Evolutionary conservation across 2,113 vertebrate species (phyloP).

Genomic region (Pseudolaguvia tuberculata): DNA sequence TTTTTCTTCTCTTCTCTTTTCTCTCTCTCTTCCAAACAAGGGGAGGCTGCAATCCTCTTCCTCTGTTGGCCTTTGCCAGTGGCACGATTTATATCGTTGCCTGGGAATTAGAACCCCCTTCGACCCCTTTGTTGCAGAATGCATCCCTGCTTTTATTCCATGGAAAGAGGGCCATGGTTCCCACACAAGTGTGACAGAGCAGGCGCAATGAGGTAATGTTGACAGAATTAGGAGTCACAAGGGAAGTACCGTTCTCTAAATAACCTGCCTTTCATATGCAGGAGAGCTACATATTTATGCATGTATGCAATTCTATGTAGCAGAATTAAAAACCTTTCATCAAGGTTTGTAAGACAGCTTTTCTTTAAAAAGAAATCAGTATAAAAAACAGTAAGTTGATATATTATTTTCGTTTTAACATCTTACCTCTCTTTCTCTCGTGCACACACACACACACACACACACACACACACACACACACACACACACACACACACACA

Average conservation of each 20-base stretch:
- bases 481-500: no score
- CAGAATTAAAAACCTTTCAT: not conserved
- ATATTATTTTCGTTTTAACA: no score
- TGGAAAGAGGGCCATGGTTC: constrained; percentile 29
- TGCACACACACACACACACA: no score
- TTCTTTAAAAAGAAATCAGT: constrained; percentile 1
- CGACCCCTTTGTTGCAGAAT: constrained; percentile 77
- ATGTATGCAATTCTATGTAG: not conserved
- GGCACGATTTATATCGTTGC: constrained; percentile 84
- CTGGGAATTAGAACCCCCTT: constrained; percentile 81
- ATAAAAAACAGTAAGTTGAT: no score
- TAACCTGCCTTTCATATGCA: constrained; percentile 21
- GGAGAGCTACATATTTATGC: constrained; percentile 8
- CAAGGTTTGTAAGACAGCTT: not conserved
- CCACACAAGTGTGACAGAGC: constrained; percentile 61
- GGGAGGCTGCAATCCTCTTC: constrained; percentile 36
- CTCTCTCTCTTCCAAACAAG: constrained; percentile 57
- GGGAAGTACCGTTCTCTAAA: constrained; percentile 14
- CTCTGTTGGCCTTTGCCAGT: constrained; percentile 58
- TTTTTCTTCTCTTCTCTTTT: constrained; percentile 61
- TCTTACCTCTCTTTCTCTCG: no score
- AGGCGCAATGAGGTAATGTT: constrained; percentile 72
- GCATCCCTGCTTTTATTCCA: constrained; percentile 77
- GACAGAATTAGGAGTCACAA: constrained; percentile 50
- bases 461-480: no score